Base-by-base conservation (phyloP, 2,888 invertebrate genomes). In the Zygaena filipendulae region DNA sequence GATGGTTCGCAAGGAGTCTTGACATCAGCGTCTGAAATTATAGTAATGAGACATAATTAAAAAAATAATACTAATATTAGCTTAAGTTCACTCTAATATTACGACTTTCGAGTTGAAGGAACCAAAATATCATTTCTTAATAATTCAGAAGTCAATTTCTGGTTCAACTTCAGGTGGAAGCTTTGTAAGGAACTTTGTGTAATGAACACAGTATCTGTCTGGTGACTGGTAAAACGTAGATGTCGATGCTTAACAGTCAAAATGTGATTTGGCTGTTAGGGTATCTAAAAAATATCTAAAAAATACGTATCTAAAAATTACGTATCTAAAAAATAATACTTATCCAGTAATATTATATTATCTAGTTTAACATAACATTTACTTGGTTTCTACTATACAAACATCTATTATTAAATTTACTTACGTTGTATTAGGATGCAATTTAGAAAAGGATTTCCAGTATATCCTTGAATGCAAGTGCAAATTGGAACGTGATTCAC, bases 401-500 rank as follows among this genome's bases (percentile, higher is more conserved):
- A n/a, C n/a, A n/a, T n/a, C n/a, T n/a, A n/a, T n/a, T n/a, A n/a
- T n/a, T n/a, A n/a, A n/a, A n/a, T n/a, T 7, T 33, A 59, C 57
- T 60, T 52, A 75, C 77, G 49, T 55, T 59, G 59, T 23, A 57
- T 43, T 4, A 57, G 36, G 25, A 39, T 33, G 43, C 80, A 80
- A 34, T 58, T 59, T 39, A 62, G 62, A 61, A 74, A 80, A 20
- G 84, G 84, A 59, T 87, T 84, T 45, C 87, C 88, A 25, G 83
- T 84, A 45, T 77, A 88, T 39, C 87, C 87, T 25, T 74, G 58
- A 25, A 79, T 50, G 50, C 91, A 91, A 33, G 82, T 83, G 49
- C 91, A 91, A 33, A 84, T 81, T 3, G 90, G 89, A 26, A 84
- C 66, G 59, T 91, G 91, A 48, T 87, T 88, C 2, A 88, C 74